Evolutionary conservation across 2,797 vertebrate species (phyloP).

Genomic region (Rachycentron canadum): DNA sequence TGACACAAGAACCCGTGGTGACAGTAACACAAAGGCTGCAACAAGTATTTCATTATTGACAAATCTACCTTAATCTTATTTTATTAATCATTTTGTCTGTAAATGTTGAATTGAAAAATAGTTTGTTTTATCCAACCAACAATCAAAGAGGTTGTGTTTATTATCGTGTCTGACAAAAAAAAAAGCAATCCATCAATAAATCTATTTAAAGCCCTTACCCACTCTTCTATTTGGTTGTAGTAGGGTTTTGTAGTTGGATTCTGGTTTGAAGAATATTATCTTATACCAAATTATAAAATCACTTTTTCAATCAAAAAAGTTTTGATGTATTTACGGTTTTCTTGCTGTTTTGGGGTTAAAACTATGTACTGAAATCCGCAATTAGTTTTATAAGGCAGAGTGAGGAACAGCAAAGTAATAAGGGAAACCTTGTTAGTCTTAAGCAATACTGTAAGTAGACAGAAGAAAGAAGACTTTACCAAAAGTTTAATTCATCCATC

Average conservation of each 20-base stretch:
- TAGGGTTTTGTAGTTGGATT: neutral
- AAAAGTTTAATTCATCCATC: neutral
- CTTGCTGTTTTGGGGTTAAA: neutral
- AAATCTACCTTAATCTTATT: neutral
- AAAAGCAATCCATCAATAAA: no score
- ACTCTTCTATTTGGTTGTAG: neutral
- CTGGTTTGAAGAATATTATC: no score
- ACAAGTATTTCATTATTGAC: neutral
- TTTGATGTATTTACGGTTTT: neutral
- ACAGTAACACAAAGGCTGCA: neutral
- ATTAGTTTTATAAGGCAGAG: neutral
- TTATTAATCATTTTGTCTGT: neutral
- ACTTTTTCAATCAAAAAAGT: no score
- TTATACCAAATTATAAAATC: neutral
- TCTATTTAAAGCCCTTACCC: no score
- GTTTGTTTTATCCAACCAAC: neutral
- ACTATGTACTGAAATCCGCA: neutral
- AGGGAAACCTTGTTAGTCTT: neutral
- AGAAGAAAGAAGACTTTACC: neutral
- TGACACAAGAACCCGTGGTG: conserved; percentile 1
- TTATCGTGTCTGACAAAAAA: no score
- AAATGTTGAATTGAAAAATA: no score
- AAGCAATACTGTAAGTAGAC: neutral
- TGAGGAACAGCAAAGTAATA: neutral
- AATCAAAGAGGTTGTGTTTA: neutral